These are phyloP conservation scores for Acheta domesticus DNA, from an alignment of 2,888 invertebrate genomes.

Conservation along the genomic window DNA sequence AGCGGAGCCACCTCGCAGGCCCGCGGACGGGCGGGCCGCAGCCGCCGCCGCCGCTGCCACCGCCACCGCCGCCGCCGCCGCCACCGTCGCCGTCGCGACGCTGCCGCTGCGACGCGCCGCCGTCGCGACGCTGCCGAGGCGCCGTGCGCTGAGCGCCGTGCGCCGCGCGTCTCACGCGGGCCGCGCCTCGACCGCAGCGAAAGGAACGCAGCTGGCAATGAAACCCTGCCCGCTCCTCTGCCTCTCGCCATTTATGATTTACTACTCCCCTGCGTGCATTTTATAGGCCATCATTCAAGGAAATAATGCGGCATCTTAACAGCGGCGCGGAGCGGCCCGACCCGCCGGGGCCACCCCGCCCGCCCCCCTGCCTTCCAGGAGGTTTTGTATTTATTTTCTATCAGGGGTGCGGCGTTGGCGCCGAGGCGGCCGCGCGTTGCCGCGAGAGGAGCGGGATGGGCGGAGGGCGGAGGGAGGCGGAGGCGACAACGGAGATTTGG, in stretches of 20 bases:
- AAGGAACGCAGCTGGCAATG: conserved; percentile 27
- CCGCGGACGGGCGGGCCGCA: background rate
- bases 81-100: background rate
- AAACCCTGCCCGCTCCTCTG: conserved; percentile 20
- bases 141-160: conserved; percentile 4
- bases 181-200: conserved; percentile 3
- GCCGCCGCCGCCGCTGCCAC: background rate
- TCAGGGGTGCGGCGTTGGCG: background rate
- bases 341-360: background rate
- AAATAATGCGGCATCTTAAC: conserved; percentile 25
- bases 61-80: background rate
- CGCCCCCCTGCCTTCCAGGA: background rate
- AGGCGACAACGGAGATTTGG: background rate
- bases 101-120: background rate
- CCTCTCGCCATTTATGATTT: conserved; percentile 29
- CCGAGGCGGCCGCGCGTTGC: background rate
- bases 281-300: conserved; percentile 30
- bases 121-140: background rate
- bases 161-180: background rate
- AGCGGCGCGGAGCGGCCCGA: conserved; percentile 1
- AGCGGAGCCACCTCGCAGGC: background rate
- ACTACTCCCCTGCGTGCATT: conserved; percentile 28
- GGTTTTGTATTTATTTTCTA: conserved; percentile 12
- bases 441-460: background rate
- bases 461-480: background rate